phyloP scores from a whole-genome alignment of 2,113 vertebrate genomes.

The Pygoscelis antarcticus region DNA sequence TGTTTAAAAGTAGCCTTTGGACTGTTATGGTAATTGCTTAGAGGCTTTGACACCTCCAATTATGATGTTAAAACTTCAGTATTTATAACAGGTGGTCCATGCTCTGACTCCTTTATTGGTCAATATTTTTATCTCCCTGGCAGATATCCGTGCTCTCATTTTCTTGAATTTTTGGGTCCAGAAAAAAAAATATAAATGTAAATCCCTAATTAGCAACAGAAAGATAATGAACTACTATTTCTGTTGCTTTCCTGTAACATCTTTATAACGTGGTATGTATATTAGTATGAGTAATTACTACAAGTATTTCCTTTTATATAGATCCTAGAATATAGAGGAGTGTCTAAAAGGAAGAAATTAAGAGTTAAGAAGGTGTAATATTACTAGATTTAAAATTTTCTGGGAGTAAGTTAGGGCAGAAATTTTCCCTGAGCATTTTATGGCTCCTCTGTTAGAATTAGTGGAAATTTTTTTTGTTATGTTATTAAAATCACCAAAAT shows the following conservation, averaged over 20 bases:
- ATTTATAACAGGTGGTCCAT: neutral
- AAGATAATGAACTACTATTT: neutral
- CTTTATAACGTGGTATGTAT: neutral
- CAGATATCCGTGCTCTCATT: neutral
- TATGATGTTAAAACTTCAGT: neutral
- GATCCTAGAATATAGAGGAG: neutral
- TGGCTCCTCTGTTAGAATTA: neutral
- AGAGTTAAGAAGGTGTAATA: neutral
- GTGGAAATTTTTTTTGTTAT: neutral
- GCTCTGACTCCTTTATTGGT: neutral
- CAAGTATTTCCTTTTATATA: neutral
- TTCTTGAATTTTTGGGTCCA: neutral
- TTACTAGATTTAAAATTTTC: neutral
- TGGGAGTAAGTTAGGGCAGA: neutral
- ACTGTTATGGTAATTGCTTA: neutral
- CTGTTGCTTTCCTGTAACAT: neutral
- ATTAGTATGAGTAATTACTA: neutral
- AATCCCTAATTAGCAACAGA: conserved; percentile 10
- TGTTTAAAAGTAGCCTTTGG: neutral
- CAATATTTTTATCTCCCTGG: conserved; percentile 21
- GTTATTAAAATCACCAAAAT: neutral
- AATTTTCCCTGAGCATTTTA: neutral
- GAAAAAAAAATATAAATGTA: neutral
- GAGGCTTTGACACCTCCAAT: neutral
- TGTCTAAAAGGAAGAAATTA: neutral